These are phyloP conservation scores for Lasioglossum malachurum DNA, from an alignment of 2,888 invertebrate species.

Conservation along the genomic window DNA sequence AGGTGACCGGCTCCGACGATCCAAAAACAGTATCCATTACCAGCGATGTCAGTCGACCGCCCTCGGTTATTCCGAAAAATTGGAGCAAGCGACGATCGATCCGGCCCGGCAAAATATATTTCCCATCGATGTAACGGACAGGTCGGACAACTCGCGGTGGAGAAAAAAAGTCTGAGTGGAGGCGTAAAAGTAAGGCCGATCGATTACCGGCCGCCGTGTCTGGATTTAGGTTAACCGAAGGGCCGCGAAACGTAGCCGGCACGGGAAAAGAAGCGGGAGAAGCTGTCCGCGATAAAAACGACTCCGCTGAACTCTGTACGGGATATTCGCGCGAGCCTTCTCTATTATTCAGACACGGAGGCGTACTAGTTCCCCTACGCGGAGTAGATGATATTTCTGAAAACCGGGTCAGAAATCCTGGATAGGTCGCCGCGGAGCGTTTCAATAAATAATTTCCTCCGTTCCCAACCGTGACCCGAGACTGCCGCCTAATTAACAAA, in stretches of 20 bases:
- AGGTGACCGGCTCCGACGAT: background rate
- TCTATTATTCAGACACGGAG: conserved; percentile 60
- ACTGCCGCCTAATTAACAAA: background rate
- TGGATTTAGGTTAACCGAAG: conserved; percentile 73
- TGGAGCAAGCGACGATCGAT: conserved; percentile 56
- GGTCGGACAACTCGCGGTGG: conserved; percentile 3
- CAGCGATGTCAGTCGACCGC: background rate
- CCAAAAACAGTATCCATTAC: background rate
- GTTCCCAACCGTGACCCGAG: background rate
- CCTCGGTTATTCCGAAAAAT: conserved; percentile 39
- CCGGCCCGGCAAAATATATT: conserved; percentile 34
- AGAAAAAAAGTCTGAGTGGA: background rate
- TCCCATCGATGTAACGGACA: conserved; percentile 24
- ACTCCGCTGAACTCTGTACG: conserved; percentile 20
- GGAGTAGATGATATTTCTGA: conserved; percentile 53
- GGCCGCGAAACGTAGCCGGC: conserved; percentile 57
- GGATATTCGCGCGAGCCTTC: conserved; percentile 51
- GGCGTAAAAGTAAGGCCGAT: conserved; percentile 59
- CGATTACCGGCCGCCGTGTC: conserved; percentile 67
- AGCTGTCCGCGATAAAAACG: conserved; percentile 56
- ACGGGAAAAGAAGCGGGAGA: conserved; percentile 37
- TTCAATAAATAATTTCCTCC: conserved; percentile 33
- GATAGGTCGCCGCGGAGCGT: conserved; percentile 39
- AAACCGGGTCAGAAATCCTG: conserved; percentile 56
- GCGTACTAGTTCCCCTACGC: conserved; percentile 42